Evolutionary conservation across 2,888 invertebrate species (phyloP), one percentile per base, ranked within the genome.

Genomic region (Zygaena filipendulae): DNA sequence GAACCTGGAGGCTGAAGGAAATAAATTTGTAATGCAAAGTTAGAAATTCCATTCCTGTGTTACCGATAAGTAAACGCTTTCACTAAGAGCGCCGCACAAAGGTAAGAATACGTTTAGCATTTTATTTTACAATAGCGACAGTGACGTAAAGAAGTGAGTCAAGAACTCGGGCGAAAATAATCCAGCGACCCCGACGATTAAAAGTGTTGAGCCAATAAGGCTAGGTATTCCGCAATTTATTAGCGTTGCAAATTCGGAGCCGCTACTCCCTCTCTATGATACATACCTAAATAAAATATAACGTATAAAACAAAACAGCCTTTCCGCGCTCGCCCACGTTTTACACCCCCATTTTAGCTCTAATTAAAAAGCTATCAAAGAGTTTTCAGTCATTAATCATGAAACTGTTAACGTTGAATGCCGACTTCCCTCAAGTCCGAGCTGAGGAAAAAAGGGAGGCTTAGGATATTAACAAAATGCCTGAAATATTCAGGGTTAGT

Each of bases 321-420:
- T 67, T 60, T 52, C 60, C 54, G 44, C 49, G 50, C 45, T 49
- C 50, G 55, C 57, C 54, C 57, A 52, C 50, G 69, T 57, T 67
- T 68, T 69, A 74, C 74, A 74, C 70, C 79, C 77, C 72, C 66
- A 64, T 72, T 77, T 77, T 70, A 72, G 72, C 77, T 77, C 77
- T 80, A 80, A 80, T 79, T 80, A 80, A 80, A 80, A 80, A 79
- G 72, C 79, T 74, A 79, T 80, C 77, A 79, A 80, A 79, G 79
- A 79, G 72, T 80, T 79, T 75, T 75, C 66, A 74, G 71, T 69
- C 79, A 80, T 80, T 79, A 79, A 80, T 80, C 80, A 79, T 75
- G 77, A 71, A 75, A 77, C 77, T 77, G 79, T 77, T 77, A 79
- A 69, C 75, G 59, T 55, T 72, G 70, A 71, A 77, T 71, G 61